Percentiles rank a stretch among this genome's conserved stretches.
These are phyloP conservation scores for Phrynocephalus forsythii DNA, from an alignment of 2,797 vertebrate species.

Conservation along the genomic window DNA sequence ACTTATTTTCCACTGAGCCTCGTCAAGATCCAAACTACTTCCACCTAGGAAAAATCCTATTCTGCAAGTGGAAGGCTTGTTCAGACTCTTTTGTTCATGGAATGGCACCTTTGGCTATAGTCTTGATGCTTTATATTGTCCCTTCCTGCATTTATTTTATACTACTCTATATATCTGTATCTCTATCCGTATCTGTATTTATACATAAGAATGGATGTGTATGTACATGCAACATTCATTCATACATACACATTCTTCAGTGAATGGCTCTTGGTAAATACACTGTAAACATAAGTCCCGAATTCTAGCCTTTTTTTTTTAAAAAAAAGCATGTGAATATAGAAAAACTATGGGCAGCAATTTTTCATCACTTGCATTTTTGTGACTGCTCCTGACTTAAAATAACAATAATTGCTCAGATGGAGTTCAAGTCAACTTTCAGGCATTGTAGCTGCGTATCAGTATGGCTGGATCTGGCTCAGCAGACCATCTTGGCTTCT, in stretches of 20 bases:
- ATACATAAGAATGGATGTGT: background rate
- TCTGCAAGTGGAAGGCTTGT: background rate
- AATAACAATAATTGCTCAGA: slow-evolving; percentile 63
- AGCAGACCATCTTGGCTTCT: slow-evolving; percentile 57
- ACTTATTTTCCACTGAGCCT: background rate
- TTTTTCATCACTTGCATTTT: slow-evolving; percentile 68
- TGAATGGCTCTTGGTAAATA: slow-evolving; percentile 30
- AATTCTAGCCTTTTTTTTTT: slow-evolving; percentile 28
- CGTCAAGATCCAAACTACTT: background rate
- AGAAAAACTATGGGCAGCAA: slow-evolving; percentile 59
- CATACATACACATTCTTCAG: slow-evolving; percentile 19
- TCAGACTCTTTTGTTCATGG: background rate
- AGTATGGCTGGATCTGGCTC: slow-evolving; percentile 60
- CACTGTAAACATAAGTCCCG: slow-evolving; percentile 17
- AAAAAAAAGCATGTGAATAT: slow-evolving; percentile 42
- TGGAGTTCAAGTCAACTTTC: slow-evolving; percentile 66
- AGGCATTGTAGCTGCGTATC: slow-evolving; percentile 65
- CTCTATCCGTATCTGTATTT: background rate
- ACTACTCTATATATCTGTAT: slow-evolving; percentile 3
- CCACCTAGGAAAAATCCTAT: background rate
- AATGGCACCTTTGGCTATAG: slow-evolving; percentile 57
- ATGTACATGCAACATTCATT: background rate
- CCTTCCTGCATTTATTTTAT: slow-evolving; percentile 55
- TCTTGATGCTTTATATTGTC: slow-evolving; percentile 58
- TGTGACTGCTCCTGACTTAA: slow-evolving; percentile 69